phyloP scores from a whole-genome alignment of 1,140 invertebrate genomes.

The Brachionus rotundiformis region DNA sequence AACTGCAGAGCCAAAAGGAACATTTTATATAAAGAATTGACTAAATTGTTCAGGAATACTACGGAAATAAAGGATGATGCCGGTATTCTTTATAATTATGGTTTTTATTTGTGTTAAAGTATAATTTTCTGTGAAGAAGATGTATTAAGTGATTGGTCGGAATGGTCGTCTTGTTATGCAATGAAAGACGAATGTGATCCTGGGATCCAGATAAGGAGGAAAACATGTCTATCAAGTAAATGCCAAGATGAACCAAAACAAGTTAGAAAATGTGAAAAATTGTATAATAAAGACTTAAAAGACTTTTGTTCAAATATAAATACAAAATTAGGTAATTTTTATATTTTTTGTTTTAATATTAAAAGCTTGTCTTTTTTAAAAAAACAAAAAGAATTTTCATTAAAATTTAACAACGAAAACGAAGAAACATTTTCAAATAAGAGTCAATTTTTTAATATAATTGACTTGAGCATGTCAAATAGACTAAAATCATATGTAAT shows the following conservation, averaged over 20 bases:
- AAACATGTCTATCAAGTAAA: neutral
- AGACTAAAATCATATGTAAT: neutral
- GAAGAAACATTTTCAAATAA: neutral
- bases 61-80: no score
- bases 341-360: neutral
- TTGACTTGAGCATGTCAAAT: neutral
- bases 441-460: neutral
- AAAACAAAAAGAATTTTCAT: neutral
- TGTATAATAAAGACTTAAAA: neutral
- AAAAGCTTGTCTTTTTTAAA: no score
- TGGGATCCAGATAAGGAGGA: neutral
- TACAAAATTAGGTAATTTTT: slow-evolving; percentile 24
- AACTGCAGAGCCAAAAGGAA: neutral
- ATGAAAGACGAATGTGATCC: slow-evolving; percentile 27
- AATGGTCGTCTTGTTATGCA: slow-evolving; percentile 20
- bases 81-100: no score
- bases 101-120: neutral
- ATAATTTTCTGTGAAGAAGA: neutral
- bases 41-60: neutral
- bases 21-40: slow-evolving; percentile 9
- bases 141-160: slow-evolving; percentile 16
- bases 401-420: neutral
- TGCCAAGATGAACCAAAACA: slow-evolving; percentile 29
- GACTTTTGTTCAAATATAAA: neutral
- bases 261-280: neutral